Evolutionary conservation across 2,888 invertebrate species (phyloP), one percentile per base, ranked within the genome.

Genomic region (Melieria picta): DNA sequence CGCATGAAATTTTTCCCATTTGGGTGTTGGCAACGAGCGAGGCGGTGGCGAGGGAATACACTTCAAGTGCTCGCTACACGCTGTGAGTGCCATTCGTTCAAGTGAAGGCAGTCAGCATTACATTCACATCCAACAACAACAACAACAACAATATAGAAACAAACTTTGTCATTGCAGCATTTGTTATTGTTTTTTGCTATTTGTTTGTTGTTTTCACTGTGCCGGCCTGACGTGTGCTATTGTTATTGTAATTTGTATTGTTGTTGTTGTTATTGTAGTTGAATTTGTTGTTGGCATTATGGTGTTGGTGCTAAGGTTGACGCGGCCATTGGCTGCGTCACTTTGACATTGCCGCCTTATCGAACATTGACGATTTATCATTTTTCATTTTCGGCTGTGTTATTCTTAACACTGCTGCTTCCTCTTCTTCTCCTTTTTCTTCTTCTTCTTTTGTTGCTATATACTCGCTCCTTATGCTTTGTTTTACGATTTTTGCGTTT

Each of bases 371-470:
- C 30, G 30, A 30, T 30, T 30, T 30, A 30, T 30, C 30, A 30
- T 30, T 30, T 30, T 30, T 30, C 30, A 30, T 30, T 30, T 30
- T 30, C 30, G 30, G 30, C 30, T 30, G 30, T 67, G 46, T 67
- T 67, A 52, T 45, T 52, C 16, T 56, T 50, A 61, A 52, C 48
- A 61, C 48, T 47, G 13, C 46, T 55, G 52, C 55, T 56, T 65
- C 65, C 67, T 69, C 61, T 61, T 71, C 65, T 30, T 42, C 58
- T 13, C 71, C 67, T 75, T 69, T 71, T 69, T 72, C 64, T 71
- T 72, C 63, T 71, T 71, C 63, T 57, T 13, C 30, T 30, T 30
- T 1, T 3, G 1, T 30, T 30, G 30, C 30, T 30, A 30, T 30
- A 30, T 30, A 30, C 30, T 30, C 30, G 30, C 30, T 30, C 30